Evolutionary conservation across 2,888 invertebrate genomes (phyloP).

Genomic region (Hirtodrosophila cameraria): DNA sequence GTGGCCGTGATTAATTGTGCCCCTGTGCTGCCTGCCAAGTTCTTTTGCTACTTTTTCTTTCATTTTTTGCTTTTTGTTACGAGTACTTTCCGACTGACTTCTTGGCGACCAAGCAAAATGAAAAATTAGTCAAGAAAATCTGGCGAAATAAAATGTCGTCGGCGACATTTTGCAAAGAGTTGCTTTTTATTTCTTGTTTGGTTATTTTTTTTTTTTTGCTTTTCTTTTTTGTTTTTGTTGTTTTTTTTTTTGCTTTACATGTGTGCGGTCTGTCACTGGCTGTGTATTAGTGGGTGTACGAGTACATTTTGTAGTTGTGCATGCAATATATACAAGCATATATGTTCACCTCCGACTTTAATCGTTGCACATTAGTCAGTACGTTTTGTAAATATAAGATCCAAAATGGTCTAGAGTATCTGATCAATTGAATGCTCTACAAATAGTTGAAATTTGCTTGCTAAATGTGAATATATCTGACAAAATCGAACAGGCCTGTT

Average conservation of each 20-base stretch:
- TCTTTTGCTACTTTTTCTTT: constrained; percentile 10
- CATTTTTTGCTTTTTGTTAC: constrained; percentile 4
- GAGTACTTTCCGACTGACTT: no score
- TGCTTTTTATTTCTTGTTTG: constrained; percentile 17
- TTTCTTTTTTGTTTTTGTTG: constrained; percentile 3
- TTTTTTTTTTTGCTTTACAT: constrained; percentile 16
- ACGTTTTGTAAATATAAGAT: constrained; percentile 23
- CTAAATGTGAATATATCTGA: no score
- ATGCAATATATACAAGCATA: constrained; percentile 15
- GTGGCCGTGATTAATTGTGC: constrained; percentile 75
- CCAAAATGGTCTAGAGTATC: neutral
- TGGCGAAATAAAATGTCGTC: constrained; percentile 84
- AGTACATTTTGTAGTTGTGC: neutral
- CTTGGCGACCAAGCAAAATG: constrained; percentile 72
- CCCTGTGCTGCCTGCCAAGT: constrained; percentile 67
- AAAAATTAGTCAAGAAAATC: constrained; percentile 82
- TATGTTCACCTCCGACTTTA: constrained; percentile 52
- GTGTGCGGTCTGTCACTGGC: constrained; percentile 41
- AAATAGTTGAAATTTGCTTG: no score
- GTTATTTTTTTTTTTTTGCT: constrained; percentile 15
- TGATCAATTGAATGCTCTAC: constrained; percentile 11
- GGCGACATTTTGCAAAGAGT: constrained; percentile 82
- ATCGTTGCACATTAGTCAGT: constrained; percentile 73
- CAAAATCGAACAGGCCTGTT: no score
- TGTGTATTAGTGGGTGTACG: constrained; percentile 32